phyloP scores from a whole-genome alignment of 2,113 vertebrate genomes.

The Amblyornis subalaris region DNA sequence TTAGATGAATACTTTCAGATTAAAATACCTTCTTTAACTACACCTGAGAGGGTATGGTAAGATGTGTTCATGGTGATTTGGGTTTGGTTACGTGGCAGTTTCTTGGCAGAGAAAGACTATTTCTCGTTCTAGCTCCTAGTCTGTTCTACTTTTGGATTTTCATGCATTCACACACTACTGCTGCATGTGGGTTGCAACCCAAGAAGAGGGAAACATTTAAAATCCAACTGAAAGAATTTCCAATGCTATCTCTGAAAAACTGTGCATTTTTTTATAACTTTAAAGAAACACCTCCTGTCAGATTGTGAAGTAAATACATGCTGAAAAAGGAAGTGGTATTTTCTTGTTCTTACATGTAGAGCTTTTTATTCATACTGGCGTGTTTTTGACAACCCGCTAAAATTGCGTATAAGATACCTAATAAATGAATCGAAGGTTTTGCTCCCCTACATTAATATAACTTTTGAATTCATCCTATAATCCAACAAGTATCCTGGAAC shows the following conservation, averaged over 20 bases:
- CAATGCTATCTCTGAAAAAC: not conserved
- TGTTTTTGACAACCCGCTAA: not conserved
- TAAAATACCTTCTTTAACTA: not conserved
- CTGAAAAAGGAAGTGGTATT: slow-evolving; percentile 1
- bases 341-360: not conserved
- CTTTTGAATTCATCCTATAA: not conserved
- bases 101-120: not conserved
- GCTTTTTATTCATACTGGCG: slow-evolving; percentile 5
- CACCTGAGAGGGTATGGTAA: not conserved
- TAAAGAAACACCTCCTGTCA: not conserved
- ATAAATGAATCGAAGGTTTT: not conserved
- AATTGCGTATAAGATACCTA: not conserved
- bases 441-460: not conserved
- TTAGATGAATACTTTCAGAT: not conserved
- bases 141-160: not conserved
- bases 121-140: not conserved
- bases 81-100: not conserved
- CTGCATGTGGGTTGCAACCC: not conserved
- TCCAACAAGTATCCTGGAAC: not conserved
- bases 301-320: not conserved
- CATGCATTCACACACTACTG: not conserved
- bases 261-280: not conserved
- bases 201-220: not conserved
- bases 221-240: not conserved
- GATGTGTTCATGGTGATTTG: not conserved